Percentiles rank a stretch among this genome's conserved stretches.
These are phyloP conservation scores for Pygmarrhopalites habei DNA, from an alignment of 1,140 invertebrate species.

Conservation along the genomic window DNA sequence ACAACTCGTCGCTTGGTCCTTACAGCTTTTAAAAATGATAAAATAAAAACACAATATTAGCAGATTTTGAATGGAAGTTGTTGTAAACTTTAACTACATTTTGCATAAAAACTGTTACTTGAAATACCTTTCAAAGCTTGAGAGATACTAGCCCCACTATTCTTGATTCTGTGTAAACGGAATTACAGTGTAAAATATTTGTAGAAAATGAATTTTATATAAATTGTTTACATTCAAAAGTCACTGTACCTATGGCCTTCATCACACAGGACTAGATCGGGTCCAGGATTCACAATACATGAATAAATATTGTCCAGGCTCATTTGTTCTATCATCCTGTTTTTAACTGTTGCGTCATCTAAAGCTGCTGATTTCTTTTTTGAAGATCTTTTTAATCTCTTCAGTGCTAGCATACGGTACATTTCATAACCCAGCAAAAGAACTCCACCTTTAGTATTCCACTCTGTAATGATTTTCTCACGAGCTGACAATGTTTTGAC, in stretches of 20 bases:
- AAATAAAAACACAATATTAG: too few relatives aligned
- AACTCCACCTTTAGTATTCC: conserved; percentile 82
- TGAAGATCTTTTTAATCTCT: conserved; percentile 47
- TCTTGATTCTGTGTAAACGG: too few relatives aligned
- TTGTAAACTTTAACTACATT: too few relatives aligned
- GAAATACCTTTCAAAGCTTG: too few relatives aligned
- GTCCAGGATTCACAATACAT: conserved; percentile 81
- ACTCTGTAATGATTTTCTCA: conserved; percentile 63
- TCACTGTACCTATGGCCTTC: conserved; percentile 93
- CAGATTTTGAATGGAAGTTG: too few relatives aligned
- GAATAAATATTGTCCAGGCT: conserved; percentile 60
- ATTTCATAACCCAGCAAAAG: conserved; percentile 96
- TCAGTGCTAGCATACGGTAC: conserved; percentile 75
- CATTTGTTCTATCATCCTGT: conserved; percentile 42
- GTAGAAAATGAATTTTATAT: too few relatives aligned
- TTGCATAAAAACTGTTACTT: too few relatives aligned
- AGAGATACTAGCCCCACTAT: conserved; percentile 87
- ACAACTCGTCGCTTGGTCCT: conserved; percentile 81
- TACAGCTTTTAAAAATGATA: conserved; percentile 91
- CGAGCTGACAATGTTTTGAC: conserved; percentile 83
- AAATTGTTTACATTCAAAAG: too few relatives aligned
- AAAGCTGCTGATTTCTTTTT: conserved; percentile 43
- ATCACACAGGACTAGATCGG: conserved; percentile 90
- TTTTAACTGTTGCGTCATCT: conserved; percentile 20
- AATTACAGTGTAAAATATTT: too few relatives aligned